A percentile compares a stretch with the other conserved stretches of the same genome.
phyloP scores from a whole-genome alignment of 2,888 invertebrate species.

The Mythimna loreyi region DNA sequence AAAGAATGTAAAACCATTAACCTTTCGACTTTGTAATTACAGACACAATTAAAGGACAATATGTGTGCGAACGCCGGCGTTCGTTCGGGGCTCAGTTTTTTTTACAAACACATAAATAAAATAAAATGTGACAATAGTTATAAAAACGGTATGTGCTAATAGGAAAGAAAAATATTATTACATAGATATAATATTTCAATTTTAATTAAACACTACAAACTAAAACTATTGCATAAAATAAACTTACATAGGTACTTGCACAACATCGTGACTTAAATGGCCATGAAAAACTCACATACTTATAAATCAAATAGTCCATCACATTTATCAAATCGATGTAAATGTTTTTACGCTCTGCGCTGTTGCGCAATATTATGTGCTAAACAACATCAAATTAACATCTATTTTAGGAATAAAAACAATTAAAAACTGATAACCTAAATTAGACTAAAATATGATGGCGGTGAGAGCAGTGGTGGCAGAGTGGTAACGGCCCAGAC shows the following conservation, averaged over 20 bases:
- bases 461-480: too few species aligned
- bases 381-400: slow-evolving; percentile 26
- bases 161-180: too few species aligned
- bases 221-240: slow-evolving; percentile 15
- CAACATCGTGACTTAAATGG: slow-evolving; percentile 36
- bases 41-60: too few species aligned
- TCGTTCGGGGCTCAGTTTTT: too few species aligned
- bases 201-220: slow-evolving; percentile 1
- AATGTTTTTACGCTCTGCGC: slow-evolving; percentile 23
- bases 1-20: background rate
- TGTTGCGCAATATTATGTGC: slow-evolving; percentile 13
- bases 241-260: slow-evolving; percentile 21
- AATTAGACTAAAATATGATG: slow-evolving; percentile 25
- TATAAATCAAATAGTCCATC: slow-evolving; percentile 31
- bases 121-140: too few species aligned
- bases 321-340: slow-evolving; percentile 46
- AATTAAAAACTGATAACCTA: slow-evolving; percentile 40
- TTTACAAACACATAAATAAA: too few species aligned
- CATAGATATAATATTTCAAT: slow-evolving; percentile 1
- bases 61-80: too few species aligned
- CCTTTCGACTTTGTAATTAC: too few species aligned
- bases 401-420: slow-evolving; percentile 25
- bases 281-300: slow-evolving; percentile 44
- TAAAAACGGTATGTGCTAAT: too few species aligned
- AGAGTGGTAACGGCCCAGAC: too few species aligned